phyloP scores from a whole-genome alignment of 2,113 vertebrate genomes.

The Anseranas semipalmata region DNA sequence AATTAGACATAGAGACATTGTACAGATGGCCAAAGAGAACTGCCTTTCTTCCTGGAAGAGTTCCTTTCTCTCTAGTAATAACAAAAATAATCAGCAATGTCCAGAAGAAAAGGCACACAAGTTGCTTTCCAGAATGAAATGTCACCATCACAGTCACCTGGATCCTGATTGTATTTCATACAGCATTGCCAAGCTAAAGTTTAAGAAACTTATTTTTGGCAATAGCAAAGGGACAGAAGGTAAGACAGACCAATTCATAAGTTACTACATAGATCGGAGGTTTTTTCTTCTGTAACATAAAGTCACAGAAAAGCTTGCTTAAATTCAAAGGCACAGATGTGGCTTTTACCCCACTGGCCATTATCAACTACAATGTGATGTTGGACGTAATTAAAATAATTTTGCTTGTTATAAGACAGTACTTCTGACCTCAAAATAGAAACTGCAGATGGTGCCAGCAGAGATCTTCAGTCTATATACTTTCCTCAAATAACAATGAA shows the following conservation, averaged over 20 bases:
- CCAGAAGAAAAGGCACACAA: neutral
- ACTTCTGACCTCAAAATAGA: neutral
- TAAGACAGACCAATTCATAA: neutral
- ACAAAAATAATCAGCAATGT: neutral
- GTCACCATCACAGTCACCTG: neutral
- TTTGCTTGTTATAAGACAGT: neutral
- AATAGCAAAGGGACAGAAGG: neutral
- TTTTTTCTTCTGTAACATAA: neutral
- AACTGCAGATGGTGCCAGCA: neutral
- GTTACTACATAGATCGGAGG: neutral
- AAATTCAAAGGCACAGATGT: neutral
- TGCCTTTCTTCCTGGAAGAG: neutral
- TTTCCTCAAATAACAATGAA: neutral
- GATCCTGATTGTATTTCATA: neutral
- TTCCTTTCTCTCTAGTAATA: neutral
- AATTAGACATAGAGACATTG: neutral
- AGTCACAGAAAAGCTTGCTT: neutral
- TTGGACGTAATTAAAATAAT: neutral
- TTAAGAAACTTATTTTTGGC: neutral
- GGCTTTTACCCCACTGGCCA: neutral
- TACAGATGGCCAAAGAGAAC: neutral
- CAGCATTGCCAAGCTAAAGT: neutral
- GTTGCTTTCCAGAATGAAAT: neutral
- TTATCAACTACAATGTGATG: neutral
- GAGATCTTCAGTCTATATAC: neutral